Percentiles rank a stretch among this genome's conserved stretches.
These are phyloP conservation scores for Panzeria rudis DNA, from an alignment of 2,888 invertebrate species.

Conservation along the genomic window DNA sequence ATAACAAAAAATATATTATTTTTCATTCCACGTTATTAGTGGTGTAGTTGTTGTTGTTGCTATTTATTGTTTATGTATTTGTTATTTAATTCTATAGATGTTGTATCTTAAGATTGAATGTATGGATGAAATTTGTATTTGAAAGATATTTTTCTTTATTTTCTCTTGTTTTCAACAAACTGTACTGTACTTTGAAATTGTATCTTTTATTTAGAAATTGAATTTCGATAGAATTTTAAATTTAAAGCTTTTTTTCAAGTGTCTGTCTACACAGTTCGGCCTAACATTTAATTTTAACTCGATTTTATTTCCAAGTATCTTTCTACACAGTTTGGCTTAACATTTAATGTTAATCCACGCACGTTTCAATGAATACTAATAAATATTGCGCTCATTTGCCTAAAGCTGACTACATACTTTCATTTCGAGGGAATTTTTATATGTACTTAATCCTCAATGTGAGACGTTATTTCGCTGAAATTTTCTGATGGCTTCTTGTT, in stretches of 20 bases:
- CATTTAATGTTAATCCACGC: constrained; percentile 54
- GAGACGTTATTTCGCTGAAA: constrained; percentile 25
- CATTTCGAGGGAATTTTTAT: constrained; percentile 43
- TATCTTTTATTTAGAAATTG: neutral
- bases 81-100: constrained; percentile 38
- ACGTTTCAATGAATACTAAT: constrained; percentile 58
- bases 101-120: constrained; percentile 29
- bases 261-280: neutral
- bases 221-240: constrained; percentile 20
- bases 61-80: constrained; percentile 33
- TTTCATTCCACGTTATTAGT: constrained; percentile 4
- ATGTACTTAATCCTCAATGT: constrained; percentile 19
- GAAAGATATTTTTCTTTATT: constrained; percentile 15
- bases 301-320: constrained; percentile 1
- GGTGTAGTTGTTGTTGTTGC: constrained; percentile 36
- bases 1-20: constrained; percentile 14
- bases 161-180: constrained; percentile 32
- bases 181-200: constrained; percentile 29
- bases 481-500: constrained; percentile 11
- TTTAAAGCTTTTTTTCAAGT: constrained; percentile 9
- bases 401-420: constrained; percentile 9
- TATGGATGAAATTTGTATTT: constrained; percentile 16
- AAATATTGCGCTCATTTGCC: neutral
- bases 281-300: constrained; percentile 1
- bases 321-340: constrained; percentile 1